Evolutionary conservation across 2,797 vertebrate genomes (phyloP).

Genomic region (Sebastes umbrosus): DNA sequence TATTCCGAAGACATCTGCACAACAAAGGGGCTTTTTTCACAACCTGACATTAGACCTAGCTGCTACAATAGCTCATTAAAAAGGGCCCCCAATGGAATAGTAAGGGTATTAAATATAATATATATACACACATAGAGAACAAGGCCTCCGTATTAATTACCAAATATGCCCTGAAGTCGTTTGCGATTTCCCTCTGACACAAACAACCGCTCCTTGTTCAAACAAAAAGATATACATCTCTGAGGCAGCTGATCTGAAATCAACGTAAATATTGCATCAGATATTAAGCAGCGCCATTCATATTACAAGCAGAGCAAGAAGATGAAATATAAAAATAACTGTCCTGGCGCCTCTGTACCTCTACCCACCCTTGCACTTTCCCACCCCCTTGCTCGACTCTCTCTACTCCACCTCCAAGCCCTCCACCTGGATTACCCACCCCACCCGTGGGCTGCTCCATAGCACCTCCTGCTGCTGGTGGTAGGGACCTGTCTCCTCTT

Average conservation of each 20-base stretch:
- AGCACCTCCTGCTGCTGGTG: conserved; percentile 68
- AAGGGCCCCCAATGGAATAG: conserved; percentile 83
- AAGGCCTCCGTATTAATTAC: conserved; percentile 80
- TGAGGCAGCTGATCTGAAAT: conserved; percentile 67
- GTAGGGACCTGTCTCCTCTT: conserved; percentile 7
- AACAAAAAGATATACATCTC: conserved; percentile 75
- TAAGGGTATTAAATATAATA: conserved; percentile 83
- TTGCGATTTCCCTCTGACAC: conserved; percentile 77
- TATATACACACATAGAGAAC: conserved; percentile 54
- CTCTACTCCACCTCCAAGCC: conserved; percentile 2
- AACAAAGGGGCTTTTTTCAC: conserved; percentile 90
- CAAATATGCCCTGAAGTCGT: conserved; percentile 81
- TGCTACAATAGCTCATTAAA: conserved; percentile 91
- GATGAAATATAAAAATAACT: conserved; percentile 23
- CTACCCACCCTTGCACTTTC: background rate
- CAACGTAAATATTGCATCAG: conserved; percentile 77
- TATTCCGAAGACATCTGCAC: conserved; percentile 91
- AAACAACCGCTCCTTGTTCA: conserved; percentile 79
- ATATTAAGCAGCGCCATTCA: conserved; percentile 41
- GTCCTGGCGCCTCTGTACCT: background rate
- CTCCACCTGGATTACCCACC: conserved; percentile 33
- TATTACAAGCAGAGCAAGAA: conserved; percentile 40
- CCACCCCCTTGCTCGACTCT: background rate
- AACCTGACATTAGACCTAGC: conserved; percentile 90
- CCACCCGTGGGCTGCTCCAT: conserved; percentile 47